Base-by-base conservation (phyloP, 1,140 invertebrate species). In the Cotesia chilonis region DNA sequence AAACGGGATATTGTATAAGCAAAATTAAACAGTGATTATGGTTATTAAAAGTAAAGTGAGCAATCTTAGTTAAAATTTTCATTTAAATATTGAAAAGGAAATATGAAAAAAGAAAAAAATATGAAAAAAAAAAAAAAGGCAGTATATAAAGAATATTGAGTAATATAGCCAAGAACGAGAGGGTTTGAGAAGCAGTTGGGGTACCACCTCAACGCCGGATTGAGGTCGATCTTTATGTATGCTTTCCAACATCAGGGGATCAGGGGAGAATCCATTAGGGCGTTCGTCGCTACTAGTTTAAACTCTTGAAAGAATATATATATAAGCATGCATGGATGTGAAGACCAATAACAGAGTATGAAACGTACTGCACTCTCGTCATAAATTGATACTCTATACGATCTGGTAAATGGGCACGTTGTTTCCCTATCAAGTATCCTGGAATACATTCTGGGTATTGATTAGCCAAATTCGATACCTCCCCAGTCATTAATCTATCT, bases 201-300 rank as follows among this genome's bases (percentile, higher is more conserved):
- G 47, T 12, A 41, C 59, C 28, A 10, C 37, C 28, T 37, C n/a
- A n/a, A 57, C n/a, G 28, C 28, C 28, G 55, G 35, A 68, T 68
- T 55, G 55, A 60, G 67, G 55, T 59, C 54, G 67, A 68, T 68
- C 55, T 68, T 68, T 68, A 68, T 68, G 55, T 68, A 59, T 68
- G 66, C 66, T 51, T 55, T 51, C 51, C 66, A 68, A 68, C 66
- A 55, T 68, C 51, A 68, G 66, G 57, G 14, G 51, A 54, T 28
- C 1, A 28, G 47, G 57, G 14, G 51, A 54, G 20, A 68, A 68
- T 68, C 66, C 66, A 68, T 68, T 68, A 68, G 66, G 14, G 66
- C 37, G 66, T 7, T 68, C 38, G n/a, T 68, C 51, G 66, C 41
- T 51, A 14, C 35, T n/a, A 55, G 66, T 54, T 68, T 36, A 68